These are phyloP conservation scores for Rhopalosiphum nymphaeae DNA, from an alignment of 2,888 invertebrate species.

Conservation along the genomic window DNA sequence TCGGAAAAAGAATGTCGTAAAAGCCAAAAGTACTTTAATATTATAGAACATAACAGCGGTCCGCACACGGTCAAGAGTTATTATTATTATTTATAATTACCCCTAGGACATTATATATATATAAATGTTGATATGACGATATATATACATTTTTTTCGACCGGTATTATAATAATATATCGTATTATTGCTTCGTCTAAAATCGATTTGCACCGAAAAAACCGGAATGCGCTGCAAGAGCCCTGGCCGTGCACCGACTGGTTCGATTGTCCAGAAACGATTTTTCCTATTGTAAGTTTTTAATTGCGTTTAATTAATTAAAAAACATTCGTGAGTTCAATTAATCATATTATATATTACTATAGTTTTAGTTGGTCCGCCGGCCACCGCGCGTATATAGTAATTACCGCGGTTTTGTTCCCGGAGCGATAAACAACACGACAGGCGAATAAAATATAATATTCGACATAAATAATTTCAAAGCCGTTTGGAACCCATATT, in stretches of 20 bases:
- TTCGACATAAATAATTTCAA: conserved; percentile 59
- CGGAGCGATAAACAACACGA: conserved; percentile 51
- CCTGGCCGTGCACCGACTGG: conserved; percentile 28
- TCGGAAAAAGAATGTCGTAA: conserved; percentile 24
- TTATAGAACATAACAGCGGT: neutral
- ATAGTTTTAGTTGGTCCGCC: neutral
- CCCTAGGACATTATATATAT: conserved; percentile 20
- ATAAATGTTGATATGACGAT: neutral
- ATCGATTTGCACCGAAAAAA: conserved; percentile 57
- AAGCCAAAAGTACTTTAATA: conserved; percentile 14
- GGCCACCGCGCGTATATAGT: neutral
- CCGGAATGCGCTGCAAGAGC: conserved; percentile 36
- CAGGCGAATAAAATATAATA: conserved; percentile 49
- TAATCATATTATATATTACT: conserved; percentile 38
- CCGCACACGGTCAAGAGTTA: neutral
- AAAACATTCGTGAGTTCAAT: conserved; percentile 56
- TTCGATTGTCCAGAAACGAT: conserved; percentile 53
- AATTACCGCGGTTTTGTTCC: conserved; percentile 35
- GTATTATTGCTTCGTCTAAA: conserved; percentile 20
- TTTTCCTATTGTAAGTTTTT: conserved; percentile 52
- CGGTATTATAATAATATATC: neutral
- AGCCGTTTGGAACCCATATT: conserved; percentile 46
- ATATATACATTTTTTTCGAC: neutral
- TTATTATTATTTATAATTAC: conserved; percentile 43
- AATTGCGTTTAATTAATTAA: conserved; percentile 61